A percentile compares a stretch with the other conserved stretches of the same genome.
phyloP scores from a whole-genome alignment of 2,888 invertebrate genomes.

The Sipha maydis region DNA sequence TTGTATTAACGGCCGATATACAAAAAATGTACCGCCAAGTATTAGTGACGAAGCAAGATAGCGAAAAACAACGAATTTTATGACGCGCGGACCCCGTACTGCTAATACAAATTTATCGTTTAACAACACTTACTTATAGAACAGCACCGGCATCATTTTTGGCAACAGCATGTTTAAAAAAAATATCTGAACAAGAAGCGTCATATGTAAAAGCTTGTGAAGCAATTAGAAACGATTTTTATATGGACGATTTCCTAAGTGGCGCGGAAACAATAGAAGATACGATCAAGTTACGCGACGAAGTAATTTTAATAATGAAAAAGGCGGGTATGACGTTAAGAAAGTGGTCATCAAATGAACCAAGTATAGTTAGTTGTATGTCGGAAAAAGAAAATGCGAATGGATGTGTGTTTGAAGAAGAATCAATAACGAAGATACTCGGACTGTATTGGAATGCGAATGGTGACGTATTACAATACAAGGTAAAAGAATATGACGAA shows the following conservation, averaged over 20 bases:
- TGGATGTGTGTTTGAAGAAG: no score
- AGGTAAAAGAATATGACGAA: neutral
- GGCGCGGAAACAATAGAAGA: neutral
- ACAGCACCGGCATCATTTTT: neutral
- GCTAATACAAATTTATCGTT: neutral
- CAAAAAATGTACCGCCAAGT: neutral
- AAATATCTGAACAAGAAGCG: no score
- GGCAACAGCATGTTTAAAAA: neutral
- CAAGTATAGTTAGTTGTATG: no score
- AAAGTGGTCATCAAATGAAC: neutral
- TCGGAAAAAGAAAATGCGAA: no score
- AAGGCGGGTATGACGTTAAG: neutral
- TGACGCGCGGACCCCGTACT: neutral
- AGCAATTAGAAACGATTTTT: neutral
- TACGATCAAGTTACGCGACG: neutral
- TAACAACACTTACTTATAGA: neutral
- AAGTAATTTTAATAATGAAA: accelerated
- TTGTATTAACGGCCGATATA: neutral
- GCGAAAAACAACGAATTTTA: neutral
- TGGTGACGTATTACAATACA: neutral
- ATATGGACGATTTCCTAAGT: neutral
- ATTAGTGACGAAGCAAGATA: neutral
- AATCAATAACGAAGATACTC: neutral
- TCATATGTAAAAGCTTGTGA: no score
- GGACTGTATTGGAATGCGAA: neutral